Percentiles rank a stretch among this genome's conserved stretches.
These are phyloP conservation scores for Mesocricetus auratus DNA, from an alignment of 2,113 vertebrate species.

Conservation along the genomic window DNA sequence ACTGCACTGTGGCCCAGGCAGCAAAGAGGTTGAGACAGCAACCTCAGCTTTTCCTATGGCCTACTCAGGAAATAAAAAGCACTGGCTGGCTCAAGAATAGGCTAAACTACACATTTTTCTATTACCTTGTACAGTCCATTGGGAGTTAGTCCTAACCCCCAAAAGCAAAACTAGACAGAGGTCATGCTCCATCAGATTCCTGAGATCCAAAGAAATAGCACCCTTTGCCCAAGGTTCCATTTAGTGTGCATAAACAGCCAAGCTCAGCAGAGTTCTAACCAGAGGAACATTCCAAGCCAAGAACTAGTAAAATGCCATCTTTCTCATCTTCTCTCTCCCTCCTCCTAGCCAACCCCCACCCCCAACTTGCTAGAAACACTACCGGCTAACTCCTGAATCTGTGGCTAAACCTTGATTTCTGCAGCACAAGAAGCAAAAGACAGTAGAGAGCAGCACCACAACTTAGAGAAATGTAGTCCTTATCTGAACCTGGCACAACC, in stretches of 20 bases:
- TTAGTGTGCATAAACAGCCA: neutral
- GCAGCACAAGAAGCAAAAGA: neutral
- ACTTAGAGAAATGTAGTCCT: neutral
- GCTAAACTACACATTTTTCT: conserved; percentile 55
- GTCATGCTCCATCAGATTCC: conserved; percentile 28
- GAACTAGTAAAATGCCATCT: neutral
- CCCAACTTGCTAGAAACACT: conserved; percentile 14
- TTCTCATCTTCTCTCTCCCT: conserved; percentile 21
- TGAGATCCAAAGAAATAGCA: conserved; percentile 56
- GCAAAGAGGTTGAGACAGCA: conserved; percentile 33
- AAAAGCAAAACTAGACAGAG: conserved; percentile 66
- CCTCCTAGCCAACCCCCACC: neutral
- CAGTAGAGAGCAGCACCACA: conserved; percentile 27
- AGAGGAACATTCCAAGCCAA: conserved; percentile 24
- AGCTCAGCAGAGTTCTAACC: conserved; percentile 19
- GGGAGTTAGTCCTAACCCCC: conserved; percentile 37
- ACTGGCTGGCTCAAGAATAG: conserved; percentile 16
- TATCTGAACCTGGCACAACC: conserved; percentile 17
- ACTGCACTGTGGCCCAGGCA: neutral
- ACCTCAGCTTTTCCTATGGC: conserved; percentile 15
- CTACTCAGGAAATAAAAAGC: neutral
- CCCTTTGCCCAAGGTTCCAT: conserved; percentile 44
- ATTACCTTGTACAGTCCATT: conserved; percentile 28
- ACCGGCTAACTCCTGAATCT: neutral
- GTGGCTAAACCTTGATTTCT: neutral